Base-by-base conservation (phyloP, 2,797 vertebrate species). In the Gobionotothen gibberifrons region DNA sequence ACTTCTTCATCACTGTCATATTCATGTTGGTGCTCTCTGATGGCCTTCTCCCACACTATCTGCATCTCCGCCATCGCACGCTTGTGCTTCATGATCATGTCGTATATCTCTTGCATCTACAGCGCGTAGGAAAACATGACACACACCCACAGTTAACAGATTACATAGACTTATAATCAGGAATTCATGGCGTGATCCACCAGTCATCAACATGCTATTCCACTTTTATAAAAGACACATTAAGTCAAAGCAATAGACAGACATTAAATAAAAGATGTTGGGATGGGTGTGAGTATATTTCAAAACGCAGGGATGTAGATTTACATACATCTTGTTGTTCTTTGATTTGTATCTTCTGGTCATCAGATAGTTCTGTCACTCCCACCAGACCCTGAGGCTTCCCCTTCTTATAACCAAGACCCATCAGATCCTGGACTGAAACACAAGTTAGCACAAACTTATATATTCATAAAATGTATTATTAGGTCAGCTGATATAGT, bases 71-170 rank as follows among this genome's bases (percentile, higher is more conserved):
- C 97, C 97, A 99, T 98, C 0, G 96, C 96, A 0, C 93, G 94
- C 89, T 99, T 99, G 92, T 99, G 98, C 88, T 97, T 97, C 97
- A 99, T 97, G 83, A 99, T 99, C 95, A 99, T 95, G 43, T 98
- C 97, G 0, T 97, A 99, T 97, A 99, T 98, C 90, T 99, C 97
- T 90, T 99, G 98, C 98, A 99, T 99, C 98, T 99, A 81, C 0
- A 48, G 29, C 5, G 67, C 32, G 13, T 43, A 22, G 69, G 46
- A 53, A 5, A 14, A 47, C 21, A 17, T 39, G 0, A 39, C 14
- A 69, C 21, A 63, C 2, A 29, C 16, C 69, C 6, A 39, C 3
- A 65, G 36, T 54, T 9, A 58, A 42, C 7, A 40, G 5, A 52
- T 51, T 26, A 42, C 9, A 59, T 14, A 11, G 40, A 16, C 4